Conservation (phyloP, 2,113 vertebrate genomes). For the Nesoenas mayeri region DNA sequence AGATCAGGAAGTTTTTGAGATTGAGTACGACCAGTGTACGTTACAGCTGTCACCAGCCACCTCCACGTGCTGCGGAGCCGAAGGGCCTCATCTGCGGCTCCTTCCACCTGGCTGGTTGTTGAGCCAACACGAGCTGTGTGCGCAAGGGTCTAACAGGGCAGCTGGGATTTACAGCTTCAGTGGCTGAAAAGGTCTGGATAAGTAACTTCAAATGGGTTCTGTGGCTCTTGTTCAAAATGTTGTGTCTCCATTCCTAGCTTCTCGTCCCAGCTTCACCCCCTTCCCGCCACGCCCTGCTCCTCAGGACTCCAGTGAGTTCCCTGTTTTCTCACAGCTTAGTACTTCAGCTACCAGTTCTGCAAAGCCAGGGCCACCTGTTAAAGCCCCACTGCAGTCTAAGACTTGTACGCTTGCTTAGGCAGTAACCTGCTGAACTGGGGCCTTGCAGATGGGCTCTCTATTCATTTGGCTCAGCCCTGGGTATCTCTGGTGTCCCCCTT, state of each 20-base stretch:
- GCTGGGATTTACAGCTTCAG: background rate
- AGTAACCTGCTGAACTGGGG: background rate
- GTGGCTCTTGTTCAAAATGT: background rate
- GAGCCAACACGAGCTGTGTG: accelerated
- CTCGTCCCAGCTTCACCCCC: accelerated
- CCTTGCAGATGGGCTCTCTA: background rate
- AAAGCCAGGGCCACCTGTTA: background rate
- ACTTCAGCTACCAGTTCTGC: background rate
- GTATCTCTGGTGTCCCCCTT: background rate
- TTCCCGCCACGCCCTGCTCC: background rate
- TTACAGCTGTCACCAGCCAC: background rate
- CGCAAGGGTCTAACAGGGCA: background rate
- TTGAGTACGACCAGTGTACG: background rate
- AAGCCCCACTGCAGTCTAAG: background rate
- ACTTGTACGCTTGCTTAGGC: background rate
- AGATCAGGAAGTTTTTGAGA: background rate
- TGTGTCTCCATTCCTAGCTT: background rate
- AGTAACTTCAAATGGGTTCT: background rate
- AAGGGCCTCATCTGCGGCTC: background rate
- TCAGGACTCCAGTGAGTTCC: background rate
- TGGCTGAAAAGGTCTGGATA: background rate
- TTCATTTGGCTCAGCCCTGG: background rate
- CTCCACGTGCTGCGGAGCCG: background rate
- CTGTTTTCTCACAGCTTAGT: background rate
- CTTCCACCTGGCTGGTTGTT: background rate